Conservation (phyloP, 2,797 vertebrate genomes). For the Pangasius macronema region DNA sequence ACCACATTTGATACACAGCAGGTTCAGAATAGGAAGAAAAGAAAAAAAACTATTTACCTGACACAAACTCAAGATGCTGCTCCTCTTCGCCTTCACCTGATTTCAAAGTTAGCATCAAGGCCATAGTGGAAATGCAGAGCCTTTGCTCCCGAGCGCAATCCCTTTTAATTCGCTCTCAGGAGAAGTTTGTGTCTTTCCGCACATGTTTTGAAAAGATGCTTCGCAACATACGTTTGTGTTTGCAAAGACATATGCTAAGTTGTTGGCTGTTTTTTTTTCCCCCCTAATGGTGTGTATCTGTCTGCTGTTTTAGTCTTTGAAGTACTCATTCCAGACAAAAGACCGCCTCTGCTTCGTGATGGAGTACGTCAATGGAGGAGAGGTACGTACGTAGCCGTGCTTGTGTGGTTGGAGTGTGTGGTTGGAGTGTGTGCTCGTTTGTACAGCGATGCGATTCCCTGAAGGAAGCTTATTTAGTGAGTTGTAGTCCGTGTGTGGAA, state of each 20-base stretch:
- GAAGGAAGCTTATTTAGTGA: background rate
- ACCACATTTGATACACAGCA: constrained; percentile 59
- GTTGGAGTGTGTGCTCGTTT: background rate
- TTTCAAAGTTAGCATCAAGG: constrained; percentile 61
- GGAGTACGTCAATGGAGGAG: constrained; percentile 97
- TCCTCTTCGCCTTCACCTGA: constrained; percentile 57
- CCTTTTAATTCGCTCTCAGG: constrained; percentile 49
- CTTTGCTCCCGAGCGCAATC: constrained; percentile 25
- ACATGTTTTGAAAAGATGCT: constrained; percentile 40
- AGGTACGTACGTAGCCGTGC: constrained; percentile 76
- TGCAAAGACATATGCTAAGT: constrained; percentile 44
- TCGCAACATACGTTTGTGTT: constrained; percentile 48
- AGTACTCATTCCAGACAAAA: constrained; percentile 99
- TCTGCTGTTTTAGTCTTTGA: constrained; percentile 91
- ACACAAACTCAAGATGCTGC: constrained; percentile 44
- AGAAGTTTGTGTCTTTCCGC: constrained; percentile 50
- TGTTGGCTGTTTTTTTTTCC: constrained; percentile 32
- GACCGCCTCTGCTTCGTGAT: constrained; percentile 98
- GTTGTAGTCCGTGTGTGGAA: constrained; percentile 10
- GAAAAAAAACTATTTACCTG: constrained; percentile 53
- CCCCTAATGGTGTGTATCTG: constrained; percentile 61
- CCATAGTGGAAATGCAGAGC: constrained; percentile 14
- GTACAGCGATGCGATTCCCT: background rate
- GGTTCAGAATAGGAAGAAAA: constrained; percentile 49
- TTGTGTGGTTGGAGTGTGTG: constrained; percentile 11